phyloP scores from a whole-genome alignment of 53 echinoderm and acorn worm species.

The Echinometra lucunter region DNA sequence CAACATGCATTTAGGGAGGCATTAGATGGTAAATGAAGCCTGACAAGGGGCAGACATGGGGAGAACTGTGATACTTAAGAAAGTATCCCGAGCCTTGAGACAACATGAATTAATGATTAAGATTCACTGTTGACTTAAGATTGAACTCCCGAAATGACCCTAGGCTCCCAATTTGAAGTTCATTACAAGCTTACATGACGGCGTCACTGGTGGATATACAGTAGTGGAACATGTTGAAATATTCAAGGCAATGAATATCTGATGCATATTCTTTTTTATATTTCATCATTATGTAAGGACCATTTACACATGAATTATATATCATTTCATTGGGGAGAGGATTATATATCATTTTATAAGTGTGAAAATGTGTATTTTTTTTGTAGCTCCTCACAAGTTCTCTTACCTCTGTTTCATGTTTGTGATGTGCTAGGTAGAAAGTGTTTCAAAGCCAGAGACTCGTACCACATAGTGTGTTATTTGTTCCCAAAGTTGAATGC shows the following conservation, averaged over 20 bases:
- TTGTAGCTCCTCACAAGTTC: not conserved
- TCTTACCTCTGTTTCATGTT: not conserved
- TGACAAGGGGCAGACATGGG: slow-evolving; percentile 20
- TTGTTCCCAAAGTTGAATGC: not conserved
- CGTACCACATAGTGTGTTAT: not conserved
- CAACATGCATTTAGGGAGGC: slow-evolving; percentile 53
- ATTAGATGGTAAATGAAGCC: slow-evolving; percentile 11
- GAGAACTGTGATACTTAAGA: not conserved
- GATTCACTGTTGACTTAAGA: slow-evolving; percentile 43
- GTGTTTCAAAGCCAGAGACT: not conserved
- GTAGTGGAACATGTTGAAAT: not conserved
- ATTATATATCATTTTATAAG: not conserved
- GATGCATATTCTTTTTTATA: not conserved
- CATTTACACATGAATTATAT: not conserved
- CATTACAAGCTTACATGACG: not conserved
- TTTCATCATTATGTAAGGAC: not conserved
- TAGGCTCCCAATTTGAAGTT: slow-evolving; percentile 37
- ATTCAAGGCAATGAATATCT: slow-evolving; percentile 15
- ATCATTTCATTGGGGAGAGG: not conserved
- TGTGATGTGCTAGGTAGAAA: not conserved
- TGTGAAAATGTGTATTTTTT: not conserved
- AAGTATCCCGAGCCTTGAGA: not conserved
- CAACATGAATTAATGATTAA: slow-evolving; percentile 23
- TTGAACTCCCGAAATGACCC: slow-evolving; percentile 24
- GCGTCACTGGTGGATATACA: not conserved